phyloP scores from a whole-genome alignment of 2,797 vertebrate genomes.

The Danio kyathit region DNA sequence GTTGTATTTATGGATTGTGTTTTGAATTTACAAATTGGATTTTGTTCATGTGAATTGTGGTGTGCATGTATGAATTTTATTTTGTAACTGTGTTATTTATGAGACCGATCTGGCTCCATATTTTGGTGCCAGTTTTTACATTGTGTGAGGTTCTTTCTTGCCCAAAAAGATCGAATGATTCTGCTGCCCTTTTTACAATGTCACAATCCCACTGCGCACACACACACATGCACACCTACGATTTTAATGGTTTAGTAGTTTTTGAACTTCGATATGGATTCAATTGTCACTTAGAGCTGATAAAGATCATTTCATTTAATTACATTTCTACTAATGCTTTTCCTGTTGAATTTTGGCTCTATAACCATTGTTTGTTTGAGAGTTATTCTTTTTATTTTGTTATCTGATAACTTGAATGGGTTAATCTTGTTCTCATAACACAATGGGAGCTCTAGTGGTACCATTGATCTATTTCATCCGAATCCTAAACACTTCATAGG shows the following conservation, averaged over 20 bases:
- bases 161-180: constrained; percentile 1
- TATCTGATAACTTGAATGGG: background rate
- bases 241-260: background rate
- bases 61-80: no score
- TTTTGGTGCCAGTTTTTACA: constrained; percentile 13
- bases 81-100: no score
- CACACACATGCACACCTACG: background rate
- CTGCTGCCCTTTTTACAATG: background rate
- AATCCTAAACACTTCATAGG: constrained; percentile 1
- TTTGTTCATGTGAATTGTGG: no score
- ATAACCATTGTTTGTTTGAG: background rate
- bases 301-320: background rate
- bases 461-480: background rate
- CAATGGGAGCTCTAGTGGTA: background rate
- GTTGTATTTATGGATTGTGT: no score
- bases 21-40: no score
- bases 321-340: background rate
- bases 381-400: background rate
- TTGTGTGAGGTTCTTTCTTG: background rate
- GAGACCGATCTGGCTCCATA: no score
- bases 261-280: constrained; percentile 6
- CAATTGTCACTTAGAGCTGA: background rate
- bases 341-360: background rate
- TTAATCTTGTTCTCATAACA: background rate
- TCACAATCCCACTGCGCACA: background rate